Evolutionary conservation across 2,113 vertebrate species (phyloP), one percentile per base, ranked within the genome.

Genomic region (Neogale vison): DNA sequence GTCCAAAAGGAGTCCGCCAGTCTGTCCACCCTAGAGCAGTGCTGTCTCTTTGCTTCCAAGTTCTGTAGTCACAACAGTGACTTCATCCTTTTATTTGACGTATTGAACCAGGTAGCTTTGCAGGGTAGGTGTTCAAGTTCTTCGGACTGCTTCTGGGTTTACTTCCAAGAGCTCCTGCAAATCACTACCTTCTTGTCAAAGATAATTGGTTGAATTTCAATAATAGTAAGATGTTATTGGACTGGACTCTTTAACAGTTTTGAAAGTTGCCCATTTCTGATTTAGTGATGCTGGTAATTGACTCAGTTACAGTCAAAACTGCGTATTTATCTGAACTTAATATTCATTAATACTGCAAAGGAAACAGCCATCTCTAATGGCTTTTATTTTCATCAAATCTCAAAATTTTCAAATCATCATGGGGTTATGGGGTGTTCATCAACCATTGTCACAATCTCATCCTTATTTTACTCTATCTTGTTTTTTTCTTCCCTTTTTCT

Each of bases 151-250:
- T 1, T 59, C 24, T 92, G 63, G 42, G 42, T 34, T 97, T 93
- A 91, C 74, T 94, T 92, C 12, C 96, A 80, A 92, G 86, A 97
- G 15, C 42, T 92, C 26, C 61, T 91, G 50, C 45, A 86, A 97
- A 65, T 87, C 34, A 92, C 5, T 72, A 67, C 31, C 26, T 96
- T 89, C 45, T 80, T 96, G 83, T 87, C 59, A 55, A 69, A 50
- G 89, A 94, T 67, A 97, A 97, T 79, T 97, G 31, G 12, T 96
- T 96, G n/a, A 94, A 89, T 97, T 98, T 96, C 85, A 88, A 90
- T 87, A 96, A 93, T 65, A 96, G 6, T 83, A 59, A 63, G 47
- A 71, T 67, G 76, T 85, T 96, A 87, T 47, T 67, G 86, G 7
- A 31, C 7, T 74, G 45, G 10, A 71, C 42, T 88, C 23, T 72